phyloP scores from a whole-genome alignment of 1,140 invertebrate genomes.

The Drosophila bipectinata region DNA sequence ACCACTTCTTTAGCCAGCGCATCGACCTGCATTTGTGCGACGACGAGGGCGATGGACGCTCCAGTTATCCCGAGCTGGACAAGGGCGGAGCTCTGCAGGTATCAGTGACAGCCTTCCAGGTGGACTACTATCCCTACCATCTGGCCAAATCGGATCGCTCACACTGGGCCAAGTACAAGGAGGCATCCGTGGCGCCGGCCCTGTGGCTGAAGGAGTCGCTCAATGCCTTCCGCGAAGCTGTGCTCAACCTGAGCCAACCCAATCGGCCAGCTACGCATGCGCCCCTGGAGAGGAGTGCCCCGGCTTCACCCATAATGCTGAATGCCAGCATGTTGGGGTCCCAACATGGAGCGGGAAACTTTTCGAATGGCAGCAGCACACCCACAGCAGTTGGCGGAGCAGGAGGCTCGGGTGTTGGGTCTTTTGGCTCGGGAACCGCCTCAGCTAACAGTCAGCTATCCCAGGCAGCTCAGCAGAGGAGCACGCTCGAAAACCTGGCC shows the following conservation, averaged over 20 bases:
- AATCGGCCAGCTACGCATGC: slow-evolving; percentile 86
- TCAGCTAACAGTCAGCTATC: slow-evolving; percentile 74
- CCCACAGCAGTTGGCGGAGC: slow-evolving; percentile 51
- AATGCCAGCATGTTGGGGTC: slow-evolving; percentile 57
- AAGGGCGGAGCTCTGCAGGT: slow-evolving; percentile 98
- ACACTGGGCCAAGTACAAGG: slow-evolving; percentile 93
- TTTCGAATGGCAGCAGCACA: slow-evolving; percentile 64
- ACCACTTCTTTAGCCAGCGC: slow-evolving; percentile 96
- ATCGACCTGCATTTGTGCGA: slow-evolving; percentile 99
- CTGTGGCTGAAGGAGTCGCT: slow-evolving; percentile 90
- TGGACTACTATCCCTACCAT: slow-evolving; percentile 99
- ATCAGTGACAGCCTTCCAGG: slow-evolving; percentile 93
- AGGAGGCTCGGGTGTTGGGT: slow-evolving; percentile 35
- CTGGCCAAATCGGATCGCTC: slow-evolving; percentile 93
- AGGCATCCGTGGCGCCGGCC: slow-evolving; percentile 87
- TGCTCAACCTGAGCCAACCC: slow-evolving; percentile 87
- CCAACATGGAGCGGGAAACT: slow-evolving; percentile 42
- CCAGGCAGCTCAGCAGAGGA: slow-evolving; percentile 86
- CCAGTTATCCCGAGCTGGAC: slow-evolving; percentile 91
- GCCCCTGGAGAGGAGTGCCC: slow-evolving; percentile 85
- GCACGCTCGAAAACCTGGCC: slow-evolving; percentile 89
- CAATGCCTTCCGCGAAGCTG: slow-evolving; percentile 87
- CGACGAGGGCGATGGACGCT: slow-evolving; percentile 94
- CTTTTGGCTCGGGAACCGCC: slow-evolving; percentile 47
- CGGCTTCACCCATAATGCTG: slow-evolving; percentile 72